A percentile compares a stretch with the other conserved stretches of the same genome.
These are phyloP conservation scores for Tachysurus fulvidraco DNA, from an alignment of 2,113 vertebrate genomes.

Conservation along the genomic window DNA sequence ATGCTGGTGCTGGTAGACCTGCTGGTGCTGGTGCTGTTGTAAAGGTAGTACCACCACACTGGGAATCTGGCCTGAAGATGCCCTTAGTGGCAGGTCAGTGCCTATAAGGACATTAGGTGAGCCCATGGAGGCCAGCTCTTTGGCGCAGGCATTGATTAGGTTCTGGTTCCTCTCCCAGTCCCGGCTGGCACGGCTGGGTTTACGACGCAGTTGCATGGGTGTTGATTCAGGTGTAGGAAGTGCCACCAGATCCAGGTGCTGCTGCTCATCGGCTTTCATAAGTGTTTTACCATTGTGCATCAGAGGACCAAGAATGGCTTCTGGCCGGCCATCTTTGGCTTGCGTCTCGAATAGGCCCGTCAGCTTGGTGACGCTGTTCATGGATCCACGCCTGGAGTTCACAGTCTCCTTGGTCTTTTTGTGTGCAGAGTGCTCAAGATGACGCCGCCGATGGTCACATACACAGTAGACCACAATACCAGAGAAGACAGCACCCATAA, in stretches of 20 bases:
- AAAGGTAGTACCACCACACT: constrained; percentile 89
- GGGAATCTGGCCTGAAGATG: constrained; percentile 93
- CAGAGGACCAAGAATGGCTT: constrained; percentile 90
- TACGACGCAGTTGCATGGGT: constrained; percentile 93
- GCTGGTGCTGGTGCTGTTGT: constrained; percentile 88
- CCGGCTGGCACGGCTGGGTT: constrained; percentile 88
- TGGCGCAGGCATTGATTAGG: constrained; percentile 94
- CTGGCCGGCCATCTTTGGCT: constrained; percentile 90
- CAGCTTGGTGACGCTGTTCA: constrained; percentile 97
- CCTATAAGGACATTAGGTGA: constrained; percentile 82
- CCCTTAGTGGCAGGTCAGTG: constrained; percentile 89
- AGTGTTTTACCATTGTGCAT: constrained; percentile 96
- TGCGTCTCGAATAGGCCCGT: constrained; percentile 92
- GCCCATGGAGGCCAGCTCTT: constrained; percentile 87
- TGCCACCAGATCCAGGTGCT: constrained; percentile 90
- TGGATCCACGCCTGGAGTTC: constrained; percentile 87
- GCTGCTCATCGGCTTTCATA: constrained; percentile 96
- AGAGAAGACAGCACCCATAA: constrained; percentile 94
- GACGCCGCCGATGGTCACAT: constrained; percentile 88
- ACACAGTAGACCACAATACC: constrained; percentile 95
- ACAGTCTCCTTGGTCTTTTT: constrained; percentile 86
- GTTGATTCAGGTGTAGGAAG: constrained; percentile 95
- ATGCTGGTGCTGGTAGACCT: constrained; percentile 92
- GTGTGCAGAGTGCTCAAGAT: constrained; percentile 79
- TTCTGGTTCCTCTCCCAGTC: constrained; percentile 98